Base-by-base conservation (phyloP, 2,888 invertebrate species). In the Tromatobia lineatoria region DNA sequence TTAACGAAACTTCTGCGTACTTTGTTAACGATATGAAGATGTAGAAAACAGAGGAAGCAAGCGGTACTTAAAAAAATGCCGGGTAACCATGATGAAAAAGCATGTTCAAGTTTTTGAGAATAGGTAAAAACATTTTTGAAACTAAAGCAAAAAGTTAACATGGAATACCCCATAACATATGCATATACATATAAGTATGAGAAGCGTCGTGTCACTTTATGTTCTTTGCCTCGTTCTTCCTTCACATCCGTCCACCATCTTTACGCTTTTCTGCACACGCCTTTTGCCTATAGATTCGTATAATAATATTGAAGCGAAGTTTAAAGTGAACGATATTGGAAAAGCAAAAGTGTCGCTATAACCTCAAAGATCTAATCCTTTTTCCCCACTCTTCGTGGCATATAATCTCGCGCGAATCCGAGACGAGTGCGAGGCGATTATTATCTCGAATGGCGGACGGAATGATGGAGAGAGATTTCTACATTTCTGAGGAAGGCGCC, bases 381-480 rank as follows among this genome's bases (percentile, higher is more conserved):
- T 34, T 34, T n/a, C 15, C 29, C 38, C 34, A 18, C 15, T 61
- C 7, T 61, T 34, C 57, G 13, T 57, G 52, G 8, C 13, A 45
- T 50, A 7, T 11, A 66, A 76, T 73, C 66, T 69, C n/a, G 42
- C 59, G 57, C 25, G 13, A 69, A 83, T 83, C 57, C 75, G 45
- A 11, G 71, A 20, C 38, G 57, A 75, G 29, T 57, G 59, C 15
- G 59, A 47, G 66, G 25, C 57, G 73, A 61, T 67, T 29, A 80
- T 77, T 76, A 77, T 73, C 54, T 59, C 23, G 18, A 23, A 47
- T 20, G 15, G 20, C 10, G 10, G 2, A 1, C 23, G 69, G 38
- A 11, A 66, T 47, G 52, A 75, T 54, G 67, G 42, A 77, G 74
- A 76, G 50, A 77, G 74, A 76, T 80, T 76, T 76, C 66, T 34